Evolutionary conservation across 2,113 vertebrate genomes (phyloP).

Genomic region (Canis aureus): DNA sequence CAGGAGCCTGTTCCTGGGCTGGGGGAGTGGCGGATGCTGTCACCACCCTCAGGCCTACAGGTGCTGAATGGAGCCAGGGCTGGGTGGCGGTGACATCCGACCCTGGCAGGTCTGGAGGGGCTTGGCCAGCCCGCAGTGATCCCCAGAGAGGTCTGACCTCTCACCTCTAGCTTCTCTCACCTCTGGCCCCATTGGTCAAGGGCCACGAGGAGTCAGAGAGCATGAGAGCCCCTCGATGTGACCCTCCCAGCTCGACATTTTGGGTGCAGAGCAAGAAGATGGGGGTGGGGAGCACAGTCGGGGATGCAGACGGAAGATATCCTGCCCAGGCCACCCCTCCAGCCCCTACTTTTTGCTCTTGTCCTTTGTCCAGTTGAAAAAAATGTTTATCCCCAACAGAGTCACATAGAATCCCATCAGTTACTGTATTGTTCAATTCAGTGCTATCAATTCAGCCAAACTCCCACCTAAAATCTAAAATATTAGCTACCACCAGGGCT

Average conservation of each 20-base stretch:
- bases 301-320: fast-evolving
- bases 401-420: background rate
- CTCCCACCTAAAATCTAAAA: background rate
- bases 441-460: background rate
- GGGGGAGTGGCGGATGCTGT: background rate
- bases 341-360: background rate
- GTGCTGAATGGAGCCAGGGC: background rate
- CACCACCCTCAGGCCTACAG: background rate
- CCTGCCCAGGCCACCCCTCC: too few species aligned
- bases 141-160: background rate
- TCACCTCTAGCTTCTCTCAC: background rate
- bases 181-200: background rate
- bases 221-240: fast-evolving
- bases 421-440: background rate
- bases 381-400: background rate
- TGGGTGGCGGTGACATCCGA: background rate
- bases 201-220: fast-evolving
- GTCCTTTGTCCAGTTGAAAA: background rate
- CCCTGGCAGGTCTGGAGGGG: fast-evolving
- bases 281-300: background rate
- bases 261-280: background rate
- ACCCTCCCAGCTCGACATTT: background rate
- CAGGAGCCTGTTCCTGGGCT: fast-evolving
- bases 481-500: background rate
- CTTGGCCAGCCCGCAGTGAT: fast-evolving